A percentile compares a stretch with the other conserved stretches of the same genome.
phyloP scores from a whole-genome alignment of 2,113 vertebrate genomes.

The Neotoma lepida region DNA sequence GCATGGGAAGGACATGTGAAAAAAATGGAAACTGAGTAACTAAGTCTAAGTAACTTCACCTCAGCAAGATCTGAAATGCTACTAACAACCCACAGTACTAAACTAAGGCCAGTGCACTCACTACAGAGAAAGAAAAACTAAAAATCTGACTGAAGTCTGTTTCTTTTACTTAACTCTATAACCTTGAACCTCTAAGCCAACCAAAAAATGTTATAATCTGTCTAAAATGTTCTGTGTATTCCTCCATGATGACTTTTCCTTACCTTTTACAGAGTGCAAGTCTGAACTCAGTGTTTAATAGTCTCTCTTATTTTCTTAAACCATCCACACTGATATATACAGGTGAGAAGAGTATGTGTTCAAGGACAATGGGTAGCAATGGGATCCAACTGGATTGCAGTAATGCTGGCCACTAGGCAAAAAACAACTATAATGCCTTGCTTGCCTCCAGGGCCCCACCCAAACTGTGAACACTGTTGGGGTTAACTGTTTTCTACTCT shows the following conservation, averaged over 20 bases:
- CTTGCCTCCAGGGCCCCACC: background rate
- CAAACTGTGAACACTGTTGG: background rate
- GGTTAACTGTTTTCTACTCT: background rate
- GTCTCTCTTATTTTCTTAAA: background rate
- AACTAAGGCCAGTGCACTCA: background rate
- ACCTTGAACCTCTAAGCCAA: conserved; percentile 2
- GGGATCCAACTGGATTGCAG: background rate
- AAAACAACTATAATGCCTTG: no score
- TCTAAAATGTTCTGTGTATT: background rate
- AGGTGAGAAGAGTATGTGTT: background rate
- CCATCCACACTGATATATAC: background rate
- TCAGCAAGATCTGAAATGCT: background rate
- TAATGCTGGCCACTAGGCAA: background rate
- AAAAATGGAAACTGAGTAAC: background rate
- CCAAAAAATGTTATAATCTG: background rate
- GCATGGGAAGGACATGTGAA: background rate
- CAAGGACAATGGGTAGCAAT: background rate
- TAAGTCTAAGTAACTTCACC: background rate
- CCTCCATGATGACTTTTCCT: background rate
- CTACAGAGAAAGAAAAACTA: background rate
- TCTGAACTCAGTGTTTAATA: background rate
- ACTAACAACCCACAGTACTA: background rate
- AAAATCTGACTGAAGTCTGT: background rate
- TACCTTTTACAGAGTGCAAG: background rate
- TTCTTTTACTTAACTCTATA: background rate